Percentiles rank a stretch among this genome's conserved stretches.
Conservation (phyloP, 2,888 invertebrate genomes). For the Amphipyra tragopoginis region DNA sequence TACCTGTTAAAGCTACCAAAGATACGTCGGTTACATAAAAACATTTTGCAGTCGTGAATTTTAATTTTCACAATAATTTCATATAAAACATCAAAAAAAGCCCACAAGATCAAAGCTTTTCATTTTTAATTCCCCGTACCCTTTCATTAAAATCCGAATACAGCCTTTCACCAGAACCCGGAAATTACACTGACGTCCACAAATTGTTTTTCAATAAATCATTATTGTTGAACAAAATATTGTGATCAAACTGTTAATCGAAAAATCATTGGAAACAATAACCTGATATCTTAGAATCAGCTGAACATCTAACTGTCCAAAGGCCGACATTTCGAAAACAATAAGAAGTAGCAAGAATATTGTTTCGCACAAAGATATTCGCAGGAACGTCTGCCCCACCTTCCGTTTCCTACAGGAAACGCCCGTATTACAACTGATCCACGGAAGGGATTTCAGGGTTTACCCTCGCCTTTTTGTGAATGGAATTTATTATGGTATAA, state of each 20-base stretch:
- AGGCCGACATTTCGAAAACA: slow-evolving; percentile 47
- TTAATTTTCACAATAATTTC: slow-evolving; percentile 2
- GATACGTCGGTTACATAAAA: neutral
- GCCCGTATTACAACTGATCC: slow-evolving; percentile 63
- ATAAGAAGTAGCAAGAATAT: slow-evolving; percentile 48
- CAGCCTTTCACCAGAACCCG: neutral
- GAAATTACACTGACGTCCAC: neutral
- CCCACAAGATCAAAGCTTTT: slow-evolving; percentile 22
- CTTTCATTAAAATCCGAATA: slow-evolving; percentile 12
- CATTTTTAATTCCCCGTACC: slow-evolving; percentile 8
- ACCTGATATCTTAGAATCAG: slow-evolving; percentile 11
- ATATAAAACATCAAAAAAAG: neutral
- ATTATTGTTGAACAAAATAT: neutral
- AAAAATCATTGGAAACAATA: slow-evolving; percentile 3
- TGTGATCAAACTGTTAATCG: neutral
- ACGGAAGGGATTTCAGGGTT: slow-evolving; percentile 57
- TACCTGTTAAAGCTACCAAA: neutral
- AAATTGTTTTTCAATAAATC: neutral
- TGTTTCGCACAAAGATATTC: slow-evolving; percentile 63
- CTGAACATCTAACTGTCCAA: slow-evolving; percentile 26
- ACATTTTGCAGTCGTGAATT: neutral
- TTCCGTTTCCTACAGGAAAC: slow-evolving; percentile 68
- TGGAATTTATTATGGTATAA: slow-evolving; percentile 60
- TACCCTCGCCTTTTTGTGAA: slow-evolving; percentile 58
- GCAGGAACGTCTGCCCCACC: slow-evolving; percentile 62